phyloP scores from a whole-genome alignment of 2,888 invertebrate species.

The Sinelater perroti region DNA sequence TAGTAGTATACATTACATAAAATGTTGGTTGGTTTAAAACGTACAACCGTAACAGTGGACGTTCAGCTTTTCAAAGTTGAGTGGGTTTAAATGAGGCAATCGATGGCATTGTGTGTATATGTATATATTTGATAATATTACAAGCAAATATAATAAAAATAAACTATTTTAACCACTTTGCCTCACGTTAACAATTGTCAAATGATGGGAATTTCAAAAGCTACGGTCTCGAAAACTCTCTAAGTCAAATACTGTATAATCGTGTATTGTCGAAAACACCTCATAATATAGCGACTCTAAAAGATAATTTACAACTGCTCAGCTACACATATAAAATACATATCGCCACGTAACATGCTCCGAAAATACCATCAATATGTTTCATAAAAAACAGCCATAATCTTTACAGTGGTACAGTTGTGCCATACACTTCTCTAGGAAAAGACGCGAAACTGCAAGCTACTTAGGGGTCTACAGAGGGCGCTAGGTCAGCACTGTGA shows the following conservation, averaged over 20 bases:
- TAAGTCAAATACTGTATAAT: constrained; percentile 33
- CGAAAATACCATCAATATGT: constrained; percentile 14
- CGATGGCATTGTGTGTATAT: too few relatives aligned
- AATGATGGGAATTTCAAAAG: constrained; percentile 35
- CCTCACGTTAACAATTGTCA: constrained; percentile 51
- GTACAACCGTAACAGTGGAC: too few relatives aligned
- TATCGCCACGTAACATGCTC: constrained; percentile 21
- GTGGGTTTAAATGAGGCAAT: too few relatives aligned
- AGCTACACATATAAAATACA: constrained; percentile 26
- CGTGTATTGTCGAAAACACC: constrained; percentile 35
- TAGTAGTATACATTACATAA: too few relatives aligned
- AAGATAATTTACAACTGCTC: constrained; percentile 21
- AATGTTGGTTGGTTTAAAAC: too few relatives aligned
- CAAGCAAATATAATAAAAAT: constrained; percentile 50
- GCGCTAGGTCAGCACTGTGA: constrained; percentile 19
- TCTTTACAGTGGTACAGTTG: constrained; percentile 12
- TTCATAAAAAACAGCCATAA: constrained; percentile 26
- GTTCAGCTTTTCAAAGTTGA: too few relatives aligned
- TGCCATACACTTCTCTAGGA: constrained; percentile 1
- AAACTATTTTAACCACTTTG: constrained; percentile 50
- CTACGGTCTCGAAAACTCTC: constrained; percentile 21
- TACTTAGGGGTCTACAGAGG: constrained; percentile 9
- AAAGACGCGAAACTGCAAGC: constrained; percentile 21
- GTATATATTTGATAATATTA: constrained; percentile 41
- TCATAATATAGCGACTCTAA: constrained; percentile 27